Conservation (phyloP, 1,140 invertebrate genomes). For the Vanessa atalanta region DNA sequence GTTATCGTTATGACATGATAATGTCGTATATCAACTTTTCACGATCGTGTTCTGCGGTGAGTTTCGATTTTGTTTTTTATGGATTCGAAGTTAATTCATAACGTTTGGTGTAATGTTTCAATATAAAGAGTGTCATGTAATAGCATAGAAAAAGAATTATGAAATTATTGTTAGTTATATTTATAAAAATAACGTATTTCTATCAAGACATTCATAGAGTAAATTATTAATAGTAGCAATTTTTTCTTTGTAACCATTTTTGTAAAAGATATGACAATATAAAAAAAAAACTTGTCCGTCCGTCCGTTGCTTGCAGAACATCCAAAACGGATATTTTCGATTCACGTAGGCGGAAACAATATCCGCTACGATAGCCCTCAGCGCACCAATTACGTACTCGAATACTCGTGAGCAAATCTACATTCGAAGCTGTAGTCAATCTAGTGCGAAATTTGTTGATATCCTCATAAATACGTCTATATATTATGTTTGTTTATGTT, state of each 20-base stretch:
- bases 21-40: too few species aligned
- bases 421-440: constrained; percentile 1
- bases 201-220: too few species aligned
- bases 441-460: constrained; percentile 12
- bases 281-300: neutral
- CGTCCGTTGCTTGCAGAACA: constrained; percentile 1
- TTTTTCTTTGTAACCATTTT: neutral
- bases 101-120: too few species aligned
- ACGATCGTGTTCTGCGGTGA: too few species aligned
- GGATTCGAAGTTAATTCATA: too few species aligned
- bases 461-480: neutral
- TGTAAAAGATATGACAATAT: neutral
- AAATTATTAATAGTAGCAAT: too few species aligned
- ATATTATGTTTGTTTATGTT: neutral
- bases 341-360: constrained; percentile 43
- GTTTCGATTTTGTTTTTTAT: too few species aligned
- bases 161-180: too few species aligned
- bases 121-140: too few species aligned
- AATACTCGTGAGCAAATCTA: constrained; percentile 15
- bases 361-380: constrained; percentile 42
- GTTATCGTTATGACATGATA: too few species aligned
- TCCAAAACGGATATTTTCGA: constrained; percentile 26
- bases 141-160: too few species aligned
- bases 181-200: too few species aligned
- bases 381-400: constrained; percentile 40